Percentiles rank a stretch among this genome's conserved stretches.
phyloP scores from a whole-genome alignment of 2,113 vertebrate species.

The Rallus limicola region DNA sequence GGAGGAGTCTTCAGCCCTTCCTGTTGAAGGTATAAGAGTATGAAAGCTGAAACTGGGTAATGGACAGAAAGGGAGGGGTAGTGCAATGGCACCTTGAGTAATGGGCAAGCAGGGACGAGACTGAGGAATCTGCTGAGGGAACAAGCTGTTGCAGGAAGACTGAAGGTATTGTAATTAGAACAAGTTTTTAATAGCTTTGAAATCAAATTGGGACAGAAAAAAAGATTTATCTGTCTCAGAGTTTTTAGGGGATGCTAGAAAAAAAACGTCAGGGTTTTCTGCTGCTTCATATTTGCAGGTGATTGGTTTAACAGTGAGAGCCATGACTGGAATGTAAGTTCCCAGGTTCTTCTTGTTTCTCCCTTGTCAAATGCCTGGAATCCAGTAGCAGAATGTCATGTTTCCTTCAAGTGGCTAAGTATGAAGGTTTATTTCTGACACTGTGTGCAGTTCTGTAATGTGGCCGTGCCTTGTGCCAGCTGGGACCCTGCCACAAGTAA shows the following conservation, averaged over 20 bases:
- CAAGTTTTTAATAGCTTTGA: background rate
- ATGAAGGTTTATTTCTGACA: background rate
- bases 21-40: background rate
- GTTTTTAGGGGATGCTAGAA: background rate
- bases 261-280: background rate
- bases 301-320: background rate
- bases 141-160: background rate
- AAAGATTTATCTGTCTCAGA: background rate
- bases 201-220: background rate
- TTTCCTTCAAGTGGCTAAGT: background rate
- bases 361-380: background rate
- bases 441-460: background rate
- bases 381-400: background rate
- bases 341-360: background rate
- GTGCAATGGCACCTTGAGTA: background rate
- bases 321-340: background rate
- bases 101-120: background rate
- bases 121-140: background rate
- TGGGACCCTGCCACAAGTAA: background rate
- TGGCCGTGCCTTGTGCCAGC: background rate
- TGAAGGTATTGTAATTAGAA: background rate
- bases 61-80: background rate
- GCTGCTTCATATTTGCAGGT: background rate
- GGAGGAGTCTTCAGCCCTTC: background rate
- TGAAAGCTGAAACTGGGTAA: background rate